Evolutionary conservation across 2,113 vertebrate species (phyloP), one percentile per base, ranked within the genome.

Genomic region (Thalassarche chlororhynchos): DNA sequence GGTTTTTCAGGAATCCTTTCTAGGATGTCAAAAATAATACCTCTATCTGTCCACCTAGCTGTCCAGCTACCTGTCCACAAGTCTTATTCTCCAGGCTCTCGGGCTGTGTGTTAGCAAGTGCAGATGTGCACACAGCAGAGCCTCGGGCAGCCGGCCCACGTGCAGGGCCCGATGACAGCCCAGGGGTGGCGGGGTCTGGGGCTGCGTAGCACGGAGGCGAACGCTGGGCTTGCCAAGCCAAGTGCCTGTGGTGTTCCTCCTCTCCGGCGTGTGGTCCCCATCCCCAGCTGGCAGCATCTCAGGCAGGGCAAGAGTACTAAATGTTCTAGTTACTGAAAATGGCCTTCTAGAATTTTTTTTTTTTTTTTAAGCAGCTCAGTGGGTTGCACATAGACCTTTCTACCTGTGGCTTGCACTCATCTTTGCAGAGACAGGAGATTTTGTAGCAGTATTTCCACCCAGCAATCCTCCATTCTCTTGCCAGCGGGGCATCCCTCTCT

Each of bases 211-310:
- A 17, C 5, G 0, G 28, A 38, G 44, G 26, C 2, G 23, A 62
- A 15, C 4, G 3, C 23, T 24, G 78, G 49, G 17, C 54, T 42
- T 8, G 18, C 34, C 17, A 23, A 6, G 24, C 19, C 36, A 42
- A 40, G 38, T 3, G 32, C 36, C 69, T 24, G 14, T 81, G 38
- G 10, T 91, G 9, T 2, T 72, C 51, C 25, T 79, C 40, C 34
- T 65, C 29, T 47, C 2, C 0, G 1, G 9, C 2, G 0, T 2
- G 1, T 3, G 46, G 34, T 82, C 19, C 12, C 65, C 1, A 0
- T 71, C 32, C 47, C 19, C 87, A 75, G 28, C 44, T 47, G n/a
- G 55, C 70, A 68, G 49, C 64, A 46, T 60, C 34, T 20, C 54
- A 8, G 9, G 17, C 40, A 57, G 28, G 31, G 14, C 65, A 83